These are phyloP conservation scores for Ageneiosus marmoratus DNA, from an alignment of 2,113 vertebrate species.

Conservation along the genomic window DNA sequence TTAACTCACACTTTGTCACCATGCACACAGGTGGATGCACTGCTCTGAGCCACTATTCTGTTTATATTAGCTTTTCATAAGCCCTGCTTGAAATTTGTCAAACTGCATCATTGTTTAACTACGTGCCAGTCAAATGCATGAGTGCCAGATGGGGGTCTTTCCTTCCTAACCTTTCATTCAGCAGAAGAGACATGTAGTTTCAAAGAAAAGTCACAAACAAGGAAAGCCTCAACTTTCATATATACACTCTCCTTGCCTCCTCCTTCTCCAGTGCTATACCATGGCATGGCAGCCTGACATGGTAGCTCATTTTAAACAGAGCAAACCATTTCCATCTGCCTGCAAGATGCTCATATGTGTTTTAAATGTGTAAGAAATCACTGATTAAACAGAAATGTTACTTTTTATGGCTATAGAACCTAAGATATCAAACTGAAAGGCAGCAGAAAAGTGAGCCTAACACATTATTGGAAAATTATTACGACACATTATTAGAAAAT, in stretches of 20 bases:
- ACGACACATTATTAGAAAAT: constrained; percentile 78
- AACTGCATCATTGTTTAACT: constrained; percentile 92
- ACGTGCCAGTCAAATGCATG: constrained; percentile 82
- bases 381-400: neutral
- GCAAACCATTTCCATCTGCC: constrained; percentile 77
- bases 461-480: no score
- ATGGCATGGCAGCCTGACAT: constrained; percentile 60
- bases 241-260: constrained; percentile 45
- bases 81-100: constrained; percentile 92
- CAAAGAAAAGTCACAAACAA: constrained; percentile 74
- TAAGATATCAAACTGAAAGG: constrained; percentile 74
- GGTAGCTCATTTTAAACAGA: constrained; percentile 69
- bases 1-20: constrained; percentile 83
- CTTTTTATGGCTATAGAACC: constrained; percentile 70
- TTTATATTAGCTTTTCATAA: constrained; percentile 94
- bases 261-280: constrained; percentile 44
- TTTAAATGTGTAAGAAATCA: neutral
- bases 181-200: constrained; percentile 77
- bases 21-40: constrained; percentile 86
- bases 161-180: constrained; percentile 78
- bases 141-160: constrained; percentile 85
- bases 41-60: constrained; percentile 76
- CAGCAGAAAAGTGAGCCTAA: constrained; percentile 71
- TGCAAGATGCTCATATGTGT: constrained; percentile 76
- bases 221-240: constrained; percentile 47